Conservation (phyloP, 2,888 invertebrate genomes). For the Agrochola lychnidis region DNA sequence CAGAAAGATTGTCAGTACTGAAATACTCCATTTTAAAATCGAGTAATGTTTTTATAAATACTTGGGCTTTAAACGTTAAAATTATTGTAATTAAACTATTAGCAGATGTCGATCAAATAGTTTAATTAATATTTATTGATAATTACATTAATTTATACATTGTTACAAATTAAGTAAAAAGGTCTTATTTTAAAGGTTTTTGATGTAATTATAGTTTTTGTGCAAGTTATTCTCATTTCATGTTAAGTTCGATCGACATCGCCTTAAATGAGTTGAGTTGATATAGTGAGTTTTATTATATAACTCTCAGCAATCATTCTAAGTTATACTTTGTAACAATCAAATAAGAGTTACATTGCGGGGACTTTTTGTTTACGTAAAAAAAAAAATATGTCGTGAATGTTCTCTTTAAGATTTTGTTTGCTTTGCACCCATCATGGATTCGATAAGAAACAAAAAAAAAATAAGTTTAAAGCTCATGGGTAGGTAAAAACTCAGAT, state of each 20-base stretch:
- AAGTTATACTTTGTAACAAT: background rate
- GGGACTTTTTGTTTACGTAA: background rate
- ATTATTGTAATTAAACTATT: background rate
- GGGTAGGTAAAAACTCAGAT: background rate
- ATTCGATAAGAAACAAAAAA: background rate
- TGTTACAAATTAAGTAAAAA: background rate
- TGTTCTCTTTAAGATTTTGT: background rate
- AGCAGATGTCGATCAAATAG: constrained; percentile 20
- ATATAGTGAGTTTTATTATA: background rate
- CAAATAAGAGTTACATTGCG: background rate
- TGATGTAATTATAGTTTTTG: background rate
- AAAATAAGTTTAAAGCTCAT: background rate
- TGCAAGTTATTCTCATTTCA: background rate
- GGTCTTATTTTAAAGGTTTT: background rate
- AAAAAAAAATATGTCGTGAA: background rate
- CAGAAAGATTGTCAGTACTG: background rate
- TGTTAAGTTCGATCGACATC: background rate
- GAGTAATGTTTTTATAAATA: background rate
- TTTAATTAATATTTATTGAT: constrained; percentile 18
- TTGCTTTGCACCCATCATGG: too few species aligned
- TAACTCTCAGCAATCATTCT: background rate
- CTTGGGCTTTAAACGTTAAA: background rate
- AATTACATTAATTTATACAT: constrained; percentile 17
- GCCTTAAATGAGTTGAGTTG: background rate
- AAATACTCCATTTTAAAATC: constrained; percentile 3